Base-by-base conservation (phyloP, 2,888 invertebrate species). In the Elgonia sp. region DNA sequence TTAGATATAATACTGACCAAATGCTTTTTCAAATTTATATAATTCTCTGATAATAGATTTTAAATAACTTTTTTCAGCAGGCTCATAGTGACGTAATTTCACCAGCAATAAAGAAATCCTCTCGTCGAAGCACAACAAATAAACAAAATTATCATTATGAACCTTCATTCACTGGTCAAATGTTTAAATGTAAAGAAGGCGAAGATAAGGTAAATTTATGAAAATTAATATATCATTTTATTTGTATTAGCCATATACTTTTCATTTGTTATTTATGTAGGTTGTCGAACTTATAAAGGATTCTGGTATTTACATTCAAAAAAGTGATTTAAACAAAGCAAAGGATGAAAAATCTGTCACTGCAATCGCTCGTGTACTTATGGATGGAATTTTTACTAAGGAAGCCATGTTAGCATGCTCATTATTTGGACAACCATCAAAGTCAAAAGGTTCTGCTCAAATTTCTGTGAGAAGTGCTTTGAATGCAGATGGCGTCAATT, bases 331-430 rank as follows among this genome's bases (percentile, higher is more conserved):
- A 40, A 14, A 39, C 2, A 40, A 5, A 65, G 65, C 40, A 18
- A 65, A 65, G n/a, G n/a, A 65, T n/a, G 2, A 2, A n/a, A n/a
- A 7, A 18, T 10, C 65, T n/a, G 65, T 4, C 18, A 65, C 65
- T 65, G 65, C 65, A 6, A 40, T 65, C 6, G 65, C 65, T 65
- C 65, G 40, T 9, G 9, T 18, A 18, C 14, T 65, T 10, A 65
- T 65, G 65, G 65, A 65, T 40, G 39, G 39, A 10, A 40, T 65
- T n/a, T 65, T 65, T 65, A 65, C 40, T n/a, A 65, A 14, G 40
- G 65, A 65, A 65, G 65, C 65, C 9, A 65, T 65, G 65, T n/a
- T 40, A 14, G 39, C 40, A 40, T 65, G 65, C 18, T 65, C 65
- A 9, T 65, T 65, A n/a, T 65, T 65, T 18, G 65, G 65, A n/a